Conservation (phyloP, 2,888 invertebrate species). For the Phanerotoma sp. region DNA sequence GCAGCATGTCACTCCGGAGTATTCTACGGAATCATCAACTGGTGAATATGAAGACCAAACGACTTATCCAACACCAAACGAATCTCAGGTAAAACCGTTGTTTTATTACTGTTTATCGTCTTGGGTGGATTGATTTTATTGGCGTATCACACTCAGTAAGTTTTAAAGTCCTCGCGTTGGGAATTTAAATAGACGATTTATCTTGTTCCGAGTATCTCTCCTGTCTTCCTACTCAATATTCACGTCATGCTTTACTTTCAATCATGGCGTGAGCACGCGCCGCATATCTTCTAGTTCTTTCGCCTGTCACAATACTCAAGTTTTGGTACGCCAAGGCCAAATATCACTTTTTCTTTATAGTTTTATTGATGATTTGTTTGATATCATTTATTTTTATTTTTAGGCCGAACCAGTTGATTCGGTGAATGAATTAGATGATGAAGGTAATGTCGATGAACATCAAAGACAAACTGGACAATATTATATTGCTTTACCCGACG, state of each 20-base stretch:
- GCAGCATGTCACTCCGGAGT: no score
- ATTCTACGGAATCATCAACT: constrained; percentile 49
- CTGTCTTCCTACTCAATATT: constrained; percentile 35
- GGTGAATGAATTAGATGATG: constrained; percentile 51
- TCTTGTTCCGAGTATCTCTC: not conserved
- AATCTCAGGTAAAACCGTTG: constrained; percentile 45
- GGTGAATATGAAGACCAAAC: constrained; percentile 48
- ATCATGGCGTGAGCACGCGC: constrained; percentile 37
- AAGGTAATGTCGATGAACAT: constrained; percentile 46
- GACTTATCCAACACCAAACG: constrained; percentile 47
- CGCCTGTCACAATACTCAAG: not conserved
- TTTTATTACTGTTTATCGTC: not conserved
- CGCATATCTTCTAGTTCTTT: not conserved
- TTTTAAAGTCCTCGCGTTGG: not conserved
- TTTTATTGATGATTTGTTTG: no score
- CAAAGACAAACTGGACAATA: constrained; percentile 61
- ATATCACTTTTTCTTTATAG: not conserved
- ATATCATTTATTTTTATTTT: not conserved
- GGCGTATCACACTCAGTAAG: not conserved
- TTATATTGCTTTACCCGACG: constrained; percentile 66
- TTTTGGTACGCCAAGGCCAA: not conserved
- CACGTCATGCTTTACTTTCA: constrained; percentile 45
- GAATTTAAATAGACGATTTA: constrained; percentile 39
- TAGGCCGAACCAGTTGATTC: constrained; percentile 44
- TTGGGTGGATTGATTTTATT: not conserved